Base-by-base conservation (phyloP, 2,888 invertebrate species). In the Athalia circularis region DNA sequence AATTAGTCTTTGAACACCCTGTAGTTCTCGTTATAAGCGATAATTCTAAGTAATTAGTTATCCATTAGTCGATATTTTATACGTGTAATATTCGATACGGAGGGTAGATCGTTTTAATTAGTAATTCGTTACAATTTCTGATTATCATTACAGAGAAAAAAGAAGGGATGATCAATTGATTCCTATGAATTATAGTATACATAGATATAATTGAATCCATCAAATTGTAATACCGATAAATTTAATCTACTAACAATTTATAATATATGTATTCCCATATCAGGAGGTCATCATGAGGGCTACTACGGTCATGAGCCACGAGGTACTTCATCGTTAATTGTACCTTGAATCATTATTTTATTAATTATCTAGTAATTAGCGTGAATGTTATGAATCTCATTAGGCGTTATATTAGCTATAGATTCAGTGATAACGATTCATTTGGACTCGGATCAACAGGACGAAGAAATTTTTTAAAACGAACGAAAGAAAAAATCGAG, bases 281-380 rank as follows among this genome's bases (percentile, higher is more conserved):
- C 91, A 93, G 93, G 92, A 87, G 86, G 86, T 82, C 92, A 92
- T 88, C 93, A 92, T 87, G 93, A 93, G 87, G 91, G 91, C 86
- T 93, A 93, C 90, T 94, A 94, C 91, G 92, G 92, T 91, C 94
- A 94, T 91, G 95, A 95, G 90, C 93, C 95, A 88, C 93, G 95
- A 94, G 95, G 95, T 94, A 94, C 93, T 81, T 11, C 61, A 77
- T 45, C 72, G 72, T 72, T 72, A 29, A 59, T 59, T 45, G n/a
- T 59, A 52, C 59, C 45, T 59, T 70, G 70, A 6, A 59, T 50
- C 11, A n/a, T n/a, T 67, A 50, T 50, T 50, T 50, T 50, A 52
- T 50, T 68, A 68, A 29, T 15, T 68, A 47, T 6, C n/a, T n/a
- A 13, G 3, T 50, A 11, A 29, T 68, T 54, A 15, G 43, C 43